phyloP scores from a whole-genome alignment of 64 coral and sea anemone species.

The Trachythela sp. region DNA sequence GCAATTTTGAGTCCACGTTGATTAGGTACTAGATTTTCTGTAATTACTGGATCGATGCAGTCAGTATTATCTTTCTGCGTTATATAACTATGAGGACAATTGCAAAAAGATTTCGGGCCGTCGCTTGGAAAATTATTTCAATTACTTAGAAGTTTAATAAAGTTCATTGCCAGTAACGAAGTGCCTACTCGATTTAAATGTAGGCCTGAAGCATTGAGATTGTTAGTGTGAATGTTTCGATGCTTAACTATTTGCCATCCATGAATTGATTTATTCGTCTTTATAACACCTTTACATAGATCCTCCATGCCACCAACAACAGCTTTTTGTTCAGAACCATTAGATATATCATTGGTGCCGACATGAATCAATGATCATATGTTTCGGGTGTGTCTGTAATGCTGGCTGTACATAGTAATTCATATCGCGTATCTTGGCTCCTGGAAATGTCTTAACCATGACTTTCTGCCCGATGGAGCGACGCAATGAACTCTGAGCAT shows the following conservation, averaged over 20 bases:
- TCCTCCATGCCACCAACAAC: neutral
- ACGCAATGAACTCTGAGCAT: neutral
- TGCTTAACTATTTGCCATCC: neutral
- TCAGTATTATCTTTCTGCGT: neutral
- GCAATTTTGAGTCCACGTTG: neutral
- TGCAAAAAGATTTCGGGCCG: neutral
- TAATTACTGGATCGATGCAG: neutral
- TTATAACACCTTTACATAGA: neutral
- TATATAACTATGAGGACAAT: neutral
- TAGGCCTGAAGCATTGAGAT: neutral
- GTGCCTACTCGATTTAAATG: neutral
- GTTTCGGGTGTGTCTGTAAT: neutral
- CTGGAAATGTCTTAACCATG: neutral
- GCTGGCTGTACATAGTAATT: neutral
- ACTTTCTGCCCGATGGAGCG: neutral
- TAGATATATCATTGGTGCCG: neutral
- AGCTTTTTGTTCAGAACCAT: neutral
- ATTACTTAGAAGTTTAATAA: neutral
- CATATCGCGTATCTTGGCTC: neutral
- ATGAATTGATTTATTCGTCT: neutral
- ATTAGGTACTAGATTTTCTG: neutral
- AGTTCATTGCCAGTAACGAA: neutral
- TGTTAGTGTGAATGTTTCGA: neutral
- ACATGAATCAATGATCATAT: neutral
- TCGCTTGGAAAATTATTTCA: neutral